Base-by-base conservation (phyloP, 2,888 invertebrate species). In the Trissoscelio sp. region DNA sequence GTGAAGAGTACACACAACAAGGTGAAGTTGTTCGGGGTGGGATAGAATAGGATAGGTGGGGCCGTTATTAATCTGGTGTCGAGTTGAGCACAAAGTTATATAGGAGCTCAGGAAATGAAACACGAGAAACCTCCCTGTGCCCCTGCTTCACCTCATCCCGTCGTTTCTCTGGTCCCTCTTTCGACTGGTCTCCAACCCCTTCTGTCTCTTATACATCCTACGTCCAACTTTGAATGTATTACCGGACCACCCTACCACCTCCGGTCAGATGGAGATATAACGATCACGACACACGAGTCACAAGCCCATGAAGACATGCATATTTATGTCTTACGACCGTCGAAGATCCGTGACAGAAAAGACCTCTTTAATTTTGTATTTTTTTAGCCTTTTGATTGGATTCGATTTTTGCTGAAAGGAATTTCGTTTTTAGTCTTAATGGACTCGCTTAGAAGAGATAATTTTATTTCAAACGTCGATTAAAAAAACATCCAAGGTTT, bases 101-200 rank as follows among this genome's bases (percentile, higher is more conserved):
- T 90, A 90, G 91, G 91, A 91, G 91, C 91, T 90, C 91, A 91
- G 91, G 91, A 91, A 91, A 91, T 91, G 91, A 91, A 91, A 91
- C 91, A 91, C 91, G 91, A 91, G 86, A 85, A 85, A 85, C 83
- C 85, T 85, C 85, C 85, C 85, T 84, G 79, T 70, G 74, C 70
- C 83, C 75, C 78, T 62, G 66, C 82, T 80, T 69, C 78, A 60
- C 69, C 78, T 75, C 82, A 79, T 79, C 83, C 81, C 81, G 66
- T 66, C 72, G 77, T 73, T 70, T 72, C 79, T 77, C 80, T 83
- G 84, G 69, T 81, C 83, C 83, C 81, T 55, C 73, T 74, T 81
- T 78, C 73, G 74, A 75, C 81, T 79, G 70, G 88, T 89, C 89
- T 90, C 88, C 85, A 84, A 86, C 87, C 87, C 87, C 85, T 86